A percentile compares a stretch with the other conserved stretches of the same genome.
Evolutionary conservation across 1,140 invertebrate species (phyloP).

Genomic region (Heterodera schachtii): DNA sequence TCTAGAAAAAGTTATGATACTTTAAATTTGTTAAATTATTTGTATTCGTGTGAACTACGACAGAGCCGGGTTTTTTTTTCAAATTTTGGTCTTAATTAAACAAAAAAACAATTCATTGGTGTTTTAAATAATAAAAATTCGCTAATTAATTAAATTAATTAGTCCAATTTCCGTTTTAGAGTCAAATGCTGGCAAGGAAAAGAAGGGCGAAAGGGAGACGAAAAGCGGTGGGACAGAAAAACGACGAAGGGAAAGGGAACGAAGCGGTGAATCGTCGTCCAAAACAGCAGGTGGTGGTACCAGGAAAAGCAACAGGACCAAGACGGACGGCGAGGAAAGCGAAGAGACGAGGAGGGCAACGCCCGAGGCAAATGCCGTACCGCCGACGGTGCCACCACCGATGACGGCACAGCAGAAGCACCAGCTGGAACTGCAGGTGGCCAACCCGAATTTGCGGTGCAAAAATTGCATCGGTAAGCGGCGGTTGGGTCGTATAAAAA

Average conservation of each 20-base stretch:
- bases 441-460: conserved; percentile 22
- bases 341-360: background rate
- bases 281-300: too few relatives aligned
- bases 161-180: background rate
- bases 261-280: background rate
- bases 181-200: background rate
- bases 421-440: conserved; percentile 21
- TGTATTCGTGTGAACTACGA: too few relatives aligned
- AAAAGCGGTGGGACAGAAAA: background rate
- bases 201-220: background rate
- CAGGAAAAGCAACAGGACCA: too few relatives aligned
- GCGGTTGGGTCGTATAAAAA: background rate
- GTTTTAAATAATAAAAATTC: background rate
- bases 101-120: too few relatives aligned
- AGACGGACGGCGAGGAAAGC: background rate
- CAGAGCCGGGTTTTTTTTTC: too few relatives aligned
- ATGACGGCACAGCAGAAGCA: conserved; percentile 9
- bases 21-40: too few relatives aligned
- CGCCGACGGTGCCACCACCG: background rate
- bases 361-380: background rate
- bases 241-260: background rate
- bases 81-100: too few relatives aligned
- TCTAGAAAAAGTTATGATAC: too few relatives aligned
- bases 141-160: background rate
- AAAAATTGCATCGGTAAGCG: conserved; percentile 24